Evolutionary conservation across 2,113 vertebrate species (phyloP).

Genomic region (Paradisaea rubra): DNA sequence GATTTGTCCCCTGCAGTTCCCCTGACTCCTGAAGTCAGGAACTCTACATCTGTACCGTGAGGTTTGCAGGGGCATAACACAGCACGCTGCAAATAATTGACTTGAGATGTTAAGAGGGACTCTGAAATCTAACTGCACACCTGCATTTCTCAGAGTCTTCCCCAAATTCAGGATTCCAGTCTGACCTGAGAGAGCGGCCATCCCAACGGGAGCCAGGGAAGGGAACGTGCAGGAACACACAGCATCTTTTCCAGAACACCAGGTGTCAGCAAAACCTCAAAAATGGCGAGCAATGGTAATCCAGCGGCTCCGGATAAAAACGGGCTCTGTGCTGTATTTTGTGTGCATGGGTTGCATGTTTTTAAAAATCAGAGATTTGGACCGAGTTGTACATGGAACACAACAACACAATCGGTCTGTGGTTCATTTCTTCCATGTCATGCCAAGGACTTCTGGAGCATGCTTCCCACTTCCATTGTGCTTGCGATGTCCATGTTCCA

Average conservation of each 20-base stretch:
- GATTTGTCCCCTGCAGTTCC: neutral
- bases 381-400: neutral
- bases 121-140: too few species aligned
- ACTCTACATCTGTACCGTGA: fast-evolving
- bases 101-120: neutral
- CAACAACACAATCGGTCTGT: fast-evolving
- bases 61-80: neutral
- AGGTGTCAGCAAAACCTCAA: constrained; percentile 46
- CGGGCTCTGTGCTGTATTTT: neutral
- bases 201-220: neutral
- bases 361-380: neutral
- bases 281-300: neutral
- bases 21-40: neutral
- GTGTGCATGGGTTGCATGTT: neutral
- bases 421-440: neutral
- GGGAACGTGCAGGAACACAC: neutral
- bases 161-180: neutral
- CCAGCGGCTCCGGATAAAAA: neutral
- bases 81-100: too few species aligned
- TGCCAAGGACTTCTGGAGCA: neutral
- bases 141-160: neutral
- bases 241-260: neutral
- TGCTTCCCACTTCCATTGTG: neutral
- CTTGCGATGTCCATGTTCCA: fast-evolving
- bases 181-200: neutral